Conservation (phyloP, 2,888 invertebrate species). For the Callosobruchus maculatus region DNA sequence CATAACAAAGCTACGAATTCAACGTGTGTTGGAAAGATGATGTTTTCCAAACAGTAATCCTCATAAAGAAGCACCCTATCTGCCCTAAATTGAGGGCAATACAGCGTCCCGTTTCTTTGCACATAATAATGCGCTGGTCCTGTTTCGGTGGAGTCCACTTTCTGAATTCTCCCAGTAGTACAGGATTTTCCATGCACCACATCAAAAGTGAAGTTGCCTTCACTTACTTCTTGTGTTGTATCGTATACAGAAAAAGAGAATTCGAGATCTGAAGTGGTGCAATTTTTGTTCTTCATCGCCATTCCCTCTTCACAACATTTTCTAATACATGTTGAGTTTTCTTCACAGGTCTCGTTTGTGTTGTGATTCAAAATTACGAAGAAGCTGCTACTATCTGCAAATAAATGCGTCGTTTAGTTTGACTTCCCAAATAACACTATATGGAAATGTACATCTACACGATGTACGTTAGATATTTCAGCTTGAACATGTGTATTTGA, state of each 20-base stretch:
- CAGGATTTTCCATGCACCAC: constrained; percentile 22
- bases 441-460: too few species aligned
- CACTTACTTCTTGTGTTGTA: constrained; percentile 13
- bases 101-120: constrained; percentile 23
- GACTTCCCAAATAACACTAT: too few species aligned
- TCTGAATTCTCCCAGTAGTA: constrained; percentile 9
- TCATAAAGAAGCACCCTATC: constrained; percentile 12
- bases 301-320: constrained; percentile 28
- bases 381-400: too few species aligned
- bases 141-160: constrained; percentile 12
- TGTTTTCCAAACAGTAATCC: neutral
- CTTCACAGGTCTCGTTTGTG: constrained; percentile 15
- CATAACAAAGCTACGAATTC: neutral
- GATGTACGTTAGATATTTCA: too few species aligned
- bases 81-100: constrained; percentile 15
- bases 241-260: constrained; percentile 20
- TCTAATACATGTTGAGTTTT: constrained; percentile 14
- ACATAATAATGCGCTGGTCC: constrained; percentile 18
- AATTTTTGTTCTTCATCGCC: constrained; percentile 14
- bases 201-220: constrained; percentile 11
- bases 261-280: constrained; percentile 9
- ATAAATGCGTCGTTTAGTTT: too few species aligned
- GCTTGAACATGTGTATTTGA: too few species aligned
- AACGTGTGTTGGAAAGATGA: neutral
- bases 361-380: constrained; percentile 12